These are phyloP conservation scores for Dromius quadrimaculatus DNA, from an alignment of 2,888 invertebrate genomes.

Conservation along the genomic window DNA sequence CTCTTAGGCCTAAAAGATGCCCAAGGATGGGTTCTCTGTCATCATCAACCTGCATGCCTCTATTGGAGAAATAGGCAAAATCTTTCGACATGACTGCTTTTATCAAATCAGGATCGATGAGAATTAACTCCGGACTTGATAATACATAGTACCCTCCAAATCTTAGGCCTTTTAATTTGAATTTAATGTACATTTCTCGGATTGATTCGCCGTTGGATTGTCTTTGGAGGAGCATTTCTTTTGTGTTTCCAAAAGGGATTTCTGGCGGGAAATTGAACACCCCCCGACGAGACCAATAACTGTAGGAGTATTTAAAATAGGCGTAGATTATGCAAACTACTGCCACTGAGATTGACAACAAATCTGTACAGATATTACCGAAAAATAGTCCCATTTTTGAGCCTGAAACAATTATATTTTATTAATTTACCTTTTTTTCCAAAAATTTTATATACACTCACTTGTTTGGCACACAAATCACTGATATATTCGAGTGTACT, in stretches of 20 bases:
- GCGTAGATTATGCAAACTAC: not conserved
- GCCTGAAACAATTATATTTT: too few relatives aligned
- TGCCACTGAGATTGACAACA: not conserved
- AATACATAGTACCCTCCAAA: conserved; percentile 32
- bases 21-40: conserved; percentile 67
- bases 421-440: too few relatives aligned
- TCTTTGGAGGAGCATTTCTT: not conserved
- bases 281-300: conserved; percentile 26
- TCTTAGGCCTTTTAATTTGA: not conserved
- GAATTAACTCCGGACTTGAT: conserved; percentile 6
- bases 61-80: conserved; percentile 33
- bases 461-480: too few relatives aligned
- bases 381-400: not conserved
- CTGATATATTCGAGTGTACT: too few relatives aligned
- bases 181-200: conserved; percentile 13
- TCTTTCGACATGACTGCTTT: conserved; percentile 32
- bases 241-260: conserved; percentile 34
- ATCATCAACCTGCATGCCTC: conserved; percentile 25
- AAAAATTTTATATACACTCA: too few relatives aligned
- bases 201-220: not conserved
- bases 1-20: conserved; percentile 70
- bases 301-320: conserved; percentile 27
- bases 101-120: conserved; percentile 36
- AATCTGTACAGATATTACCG: not conserved
- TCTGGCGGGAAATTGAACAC: conserved; percentile 3